These are phyloP conservation scores for Lates japonicus DNA, from an alignment of 2,797 vertebrate genomes.

Conservation along the genomic window DNA sequence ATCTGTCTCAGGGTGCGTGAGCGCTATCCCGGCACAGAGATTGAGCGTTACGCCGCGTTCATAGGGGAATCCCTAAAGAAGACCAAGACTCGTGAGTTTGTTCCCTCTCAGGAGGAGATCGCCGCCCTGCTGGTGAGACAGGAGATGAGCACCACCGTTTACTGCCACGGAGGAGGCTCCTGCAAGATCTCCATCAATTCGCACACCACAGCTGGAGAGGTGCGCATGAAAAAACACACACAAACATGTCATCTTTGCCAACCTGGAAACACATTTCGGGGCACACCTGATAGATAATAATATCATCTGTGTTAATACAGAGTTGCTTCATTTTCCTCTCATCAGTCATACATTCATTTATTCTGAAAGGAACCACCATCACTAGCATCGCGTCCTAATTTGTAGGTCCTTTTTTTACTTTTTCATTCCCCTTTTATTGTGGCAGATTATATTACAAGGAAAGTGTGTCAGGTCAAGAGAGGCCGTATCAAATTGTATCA, in stretches of 20 bases:
- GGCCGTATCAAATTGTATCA: neutral
- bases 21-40: slow-evolving; percentile 90
- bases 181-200: slow-evolving; percentile 98
- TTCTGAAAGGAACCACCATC: neutral
- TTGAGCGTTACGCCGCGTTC: slow-evolving; percentile 91
- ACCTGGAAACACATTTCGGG: neutral
- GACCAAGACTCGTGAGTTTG: slow-evolving; percentile 93
- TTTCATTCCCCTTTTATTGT: neutral
- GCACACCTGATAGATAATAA: neutral
- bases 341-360: neutral
- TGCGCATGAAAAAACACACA: slow-evolving; percentile 55
- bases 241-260: neutral
- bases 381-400: neutral
- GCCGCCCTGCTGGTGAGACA: slow-evolving; percentile 92
- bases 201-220: slow-evolving; percentile 96
- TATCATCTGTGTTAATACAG: neutral
- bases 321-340: neutral
- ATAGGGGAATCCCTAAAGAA: slow-evolving; percentile 93
- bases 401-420: neutral
- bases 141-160: slow-evolving; percentile 95
- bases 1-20: slow-evolving; percentile 88
- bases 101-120: slow-evolving; percentile 96
- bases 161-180: slow-evolving; percentile 95
- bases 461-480: neutral
- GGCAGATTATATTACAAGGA: neutral